Evolutionary conservation across 2,113 vertebrate species (phyloP), one percentile per base, ranked within the genome.

Genomic region (Lasiurus borealis): DNA sequence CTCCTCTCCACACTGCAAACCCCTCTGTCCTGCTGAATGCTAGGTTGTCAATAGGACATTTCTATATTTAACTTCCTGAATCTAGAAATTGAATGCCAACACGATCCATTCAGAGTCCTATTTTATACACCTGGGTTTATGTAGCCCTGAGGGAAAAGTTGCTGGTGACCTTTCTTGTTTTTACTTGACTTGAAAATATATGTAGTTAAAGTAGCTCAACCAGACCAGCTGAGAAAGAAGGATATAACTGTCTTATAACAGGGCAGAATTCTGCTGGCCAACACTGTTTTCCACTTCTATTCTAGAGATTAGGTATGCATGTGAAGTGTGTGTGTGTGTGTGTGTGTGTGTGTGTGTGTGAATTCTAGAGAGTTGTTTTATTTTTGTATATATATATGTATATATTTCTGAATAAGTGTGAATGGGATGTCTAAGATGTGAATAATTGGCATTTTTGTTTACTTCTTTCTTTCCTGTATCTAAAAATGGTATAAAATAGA

Each of bases 61-160:
- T 36, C 54, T 82, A 85, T 96, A 97, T 95, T 96, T 96, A 95
- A 54, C 68, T 93, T 94, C 78, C 44, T 57, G 40, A 82, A 93
- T 88, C 36, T 85, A 87, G 90, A 98, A 93, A 77, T 95, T 72
- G 95, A 97, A 96, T 95, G 88, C 82, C 95, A 95, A 36, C 94
- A 90, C 7, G 87, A 95, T 78, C 52, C 62, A 94, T 97, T 98
- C 21, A 88, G 52, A 87, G 0, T 11, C 34, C 66, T 54, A 29
- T 68, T 97, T 96, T 68, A 48, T 84, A 71, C 2, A 93, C 16
- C 3, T 95, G 83, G 13, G 59, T 84, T 95, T 97, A 71, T 85
- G 82, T 85, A 85, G 92, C 77, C 83, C 88, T 80, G 36, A 85
- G 80, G 92, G 36, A 29, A 83, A 94, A 66, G 78, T 86, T 88